Evolutionary conservation across 1,140 invertebrate genomes (phyloP).

Genomic region (Colletes gigas): DNA sequence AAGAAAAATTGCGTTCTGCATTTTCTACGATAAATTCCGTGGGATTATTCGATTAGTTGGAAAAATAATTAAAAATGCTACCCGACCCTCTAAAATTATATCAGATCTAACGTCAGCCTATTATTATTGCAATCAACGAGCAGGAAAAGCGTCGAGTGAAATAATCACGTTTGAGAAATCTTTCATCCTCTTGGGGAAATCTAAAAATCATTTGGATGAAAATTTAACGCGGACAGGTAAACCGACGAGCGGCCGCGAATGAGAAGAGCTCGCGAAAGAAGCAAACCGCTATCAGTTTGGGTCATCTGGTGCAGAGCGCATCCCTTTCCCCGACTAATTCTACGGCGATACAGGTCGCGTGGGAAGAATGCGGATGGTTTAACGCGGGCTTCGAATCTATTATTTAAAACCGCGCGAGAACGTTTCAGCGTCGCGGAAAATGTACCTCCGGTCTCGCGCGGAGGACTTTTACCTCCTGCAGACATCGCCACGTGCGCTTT

Average conservation of each 20-base stretch:
- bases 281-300: conserved; percentile 12
- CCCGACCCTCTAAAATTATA: too few relatives aligned
- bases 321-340: conserved; percentile 9
- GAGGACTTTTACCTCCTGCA: conserved; percentile 15
- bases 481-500: conserved; percentile 48
- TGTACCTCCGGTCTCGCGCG: not conserved
- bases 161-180: too few relatives aligned
- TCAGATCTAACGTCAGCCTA: too few relatives aligned
- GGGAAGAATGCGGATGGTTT: conserved; percentile 32
- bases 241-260: too few relatives aligned
- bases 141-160: too few relatives aligned
- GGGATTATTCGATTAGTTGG: too few relatives aligned
- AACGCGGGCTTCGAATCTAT: conserved; percentile 45
- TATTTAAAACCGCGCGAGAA: conserved; percentile 53
- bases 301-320: not conserved
- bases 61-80: too few relatives aligned
- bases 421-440: conserved; percentile 23
- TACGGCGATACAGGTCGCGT: conserved; percentile 22
- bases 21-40: too few relatives aligned
- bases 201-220: not conserved
- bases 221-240: not conserved
- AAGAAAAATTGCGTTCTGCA: too few relatives aligned
- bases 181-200: too few relatives aligned
- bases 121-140: too few relatives aligned
- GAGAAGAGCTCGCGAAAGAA: not conserved